phyloP scores from a whole-genome alignment of 2,113 vertebrate species.

The Melanerpes formicivorus region DNA sequence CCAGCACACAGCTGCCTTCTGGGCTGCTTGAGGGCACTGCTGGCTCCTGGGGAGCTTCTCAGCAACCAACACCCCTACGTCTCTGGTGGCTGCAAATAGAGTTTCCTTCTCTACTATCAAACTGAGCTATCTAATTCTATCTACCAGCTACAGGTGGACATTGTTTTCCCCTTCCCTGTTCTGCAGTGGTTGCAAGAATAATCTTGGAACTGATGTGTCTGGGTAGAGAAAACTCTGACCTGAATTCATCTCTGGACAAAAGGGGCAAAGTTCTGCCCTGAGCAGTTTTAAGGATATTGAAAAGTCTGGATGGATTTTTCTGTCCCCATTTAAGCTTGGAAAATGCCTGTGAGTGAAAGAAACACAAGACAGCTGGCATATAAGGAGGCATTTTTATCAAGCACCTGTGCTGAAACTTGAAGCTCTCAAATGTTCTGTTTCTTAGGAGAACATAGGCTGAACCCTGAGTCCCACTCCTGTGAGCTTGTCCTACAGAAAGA shows the following conservation, averaged over 20 bases:
- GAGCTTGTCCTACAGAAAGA: neutral
- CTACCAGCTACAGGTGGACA: neutral
- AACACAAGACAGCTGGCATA: neutral
- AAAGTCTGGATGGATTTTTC: neutral
- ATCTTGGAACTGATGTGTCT: neutral
- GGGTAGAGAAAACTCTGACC: neutral
- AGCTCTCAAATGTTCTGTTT: neutral
- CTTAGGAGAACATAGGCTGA: neutral
- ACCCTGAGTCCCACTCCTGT: accelerated
- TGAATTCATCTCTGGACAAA: neutral
- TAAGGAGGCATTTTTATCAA: neutral
- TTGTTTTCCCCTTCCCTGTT: neutral
- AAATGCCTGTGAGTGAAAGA: neutral
- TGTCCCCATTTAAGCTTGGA: neutral
- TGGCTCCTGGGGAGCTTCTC: too few species aligned
- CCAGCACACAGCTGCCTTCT: neutral
- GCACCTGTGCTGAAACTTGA: neutral
- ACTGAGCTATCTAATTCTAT: neutral
- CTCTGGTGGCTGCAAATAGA: neutral
- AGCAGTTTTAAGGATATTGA: neutral
- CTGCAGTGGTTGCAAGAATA: neutral
- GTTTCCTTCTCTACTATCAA: neutral
- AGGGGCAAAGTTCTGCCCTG: neutral
- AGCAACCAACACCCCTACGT: too few species aligned
- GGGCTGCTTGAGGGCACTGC: too few species aligned